phyloP scores from a whole-genome alignment of 2,888 invertebrate species.

The Mycogona germanica region DNA sequence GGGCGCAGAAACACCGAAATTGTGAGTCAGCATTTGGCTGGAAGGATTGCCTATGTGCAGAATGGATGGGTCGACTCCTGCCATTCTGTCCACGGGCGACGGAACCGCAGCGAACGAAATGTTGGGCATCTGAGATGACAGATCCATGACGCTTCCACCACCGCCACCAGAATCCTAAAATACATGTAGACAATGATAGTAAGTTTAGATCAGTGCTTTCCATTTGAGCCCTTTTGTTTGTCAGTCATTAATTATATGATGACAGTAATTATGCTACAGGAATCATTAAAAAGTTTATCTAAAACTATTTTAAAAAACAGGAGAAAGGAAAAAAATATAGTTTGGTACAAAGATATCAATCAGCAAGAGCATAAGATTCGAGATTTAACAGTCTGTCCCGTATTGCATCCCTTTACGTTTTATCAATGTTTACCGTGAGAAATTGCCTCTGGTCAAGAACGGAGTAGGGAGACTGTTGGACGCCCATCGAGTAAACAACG shows the following conservation, averaged over 20 bases:
- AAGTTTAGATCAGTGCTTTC: background rate
- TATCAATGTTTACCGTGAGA: background rate
- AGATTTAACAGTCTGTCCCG: no score
- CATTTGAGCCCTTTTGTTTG: no score
- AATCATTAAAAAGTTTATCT: no score
- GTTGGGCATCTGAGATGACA: conserved; percentile 9
- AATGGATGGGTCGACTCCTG: background rate
- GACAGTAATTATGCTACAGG: no score
- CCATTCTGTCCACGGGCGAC: background rate
- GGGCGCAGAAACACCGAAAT: background rate
- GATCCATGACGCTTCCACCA: conserved; percentile 1
- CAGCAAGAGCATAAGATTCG: no score
- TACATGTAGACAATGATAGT: background rate
- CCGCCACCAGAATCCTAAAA: conserved; percentile 10
- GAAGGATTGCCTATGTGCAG: background rate
- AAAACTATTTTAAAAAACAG: no score
- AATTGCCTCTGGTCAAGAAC: conserved; percentile 1
- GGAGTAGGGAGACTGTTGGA: background rate
- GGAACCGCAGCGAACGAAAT: background rate
- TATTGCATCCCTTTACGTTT: no score
- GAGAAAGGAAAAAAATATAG: no score
- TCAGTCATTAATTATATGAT: no score
- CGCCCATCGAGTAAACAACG: background rate
- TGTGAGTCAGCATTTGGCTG: background rate
- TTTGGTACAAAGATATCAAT: no score